These are phyloP conservation scores for Hirundo rustica DNA, from an alignment of 2,797 vertebrate genomes.

Conservation along the genomic window DNA sequence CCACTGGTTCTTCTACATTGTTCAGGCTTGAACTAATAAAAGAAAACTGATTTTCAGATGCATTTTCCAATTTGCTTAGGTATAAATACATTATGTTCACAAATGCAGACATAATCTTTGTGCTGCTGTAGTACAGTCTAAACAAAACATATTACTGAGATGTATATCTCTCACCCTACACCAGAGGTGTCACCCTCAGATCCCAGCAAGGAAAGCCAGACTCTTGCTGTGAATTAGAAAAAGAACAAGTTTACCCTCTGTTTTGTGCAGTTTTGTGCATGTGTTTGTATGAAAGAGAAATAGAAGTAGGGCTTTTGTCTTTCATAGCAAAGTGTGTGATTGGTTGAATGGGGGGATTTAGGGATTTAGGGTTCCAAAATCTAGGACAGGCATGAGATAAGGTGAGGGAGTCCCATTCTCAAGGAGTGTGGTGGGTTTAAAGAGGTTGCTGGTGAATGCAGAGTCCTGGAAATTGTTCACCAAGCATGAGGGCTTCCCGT, in stretches of 20 bases:
- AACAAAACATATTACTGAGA: background rate
- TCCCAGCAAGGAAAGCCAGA: background rate
- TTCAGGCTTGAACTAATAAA: background rate
- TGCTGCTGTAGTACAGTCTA: background rate
- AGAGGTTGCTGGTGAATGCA: background rate
- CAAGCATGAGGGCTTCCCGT: background rate
- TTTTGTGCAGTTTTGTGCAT: background rate
- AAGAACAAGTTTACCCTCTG: accelerated
- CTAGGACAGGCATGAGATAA: background rate
- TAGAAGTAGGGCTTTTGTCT: background rate
- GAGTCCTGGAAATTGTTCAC: background rate
- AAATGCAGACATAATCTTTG: background rate
- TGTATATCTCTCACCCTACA: background rate
- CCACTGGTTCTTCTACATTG: background rate
- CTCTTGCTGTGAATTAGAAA: background rate
- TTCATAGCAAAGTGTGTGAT: background rate
- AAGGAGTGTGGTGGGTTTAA: background rate
- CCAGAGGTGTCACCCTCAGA: background rate
- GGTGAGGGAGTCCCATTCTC: background rate
- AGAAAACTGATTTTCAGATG: background rate
- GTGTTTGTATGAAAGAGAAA: background rate
- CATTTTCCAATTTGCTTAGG: background rate
- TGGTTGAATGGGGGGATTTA: background rate
- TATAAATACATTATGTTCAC: background rate
- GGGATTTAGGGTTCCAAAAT: background rate